phyloP scores from a whole-genome alignment of 2,113 vertebrate species.

The Calyptomena viridis region DNA sequence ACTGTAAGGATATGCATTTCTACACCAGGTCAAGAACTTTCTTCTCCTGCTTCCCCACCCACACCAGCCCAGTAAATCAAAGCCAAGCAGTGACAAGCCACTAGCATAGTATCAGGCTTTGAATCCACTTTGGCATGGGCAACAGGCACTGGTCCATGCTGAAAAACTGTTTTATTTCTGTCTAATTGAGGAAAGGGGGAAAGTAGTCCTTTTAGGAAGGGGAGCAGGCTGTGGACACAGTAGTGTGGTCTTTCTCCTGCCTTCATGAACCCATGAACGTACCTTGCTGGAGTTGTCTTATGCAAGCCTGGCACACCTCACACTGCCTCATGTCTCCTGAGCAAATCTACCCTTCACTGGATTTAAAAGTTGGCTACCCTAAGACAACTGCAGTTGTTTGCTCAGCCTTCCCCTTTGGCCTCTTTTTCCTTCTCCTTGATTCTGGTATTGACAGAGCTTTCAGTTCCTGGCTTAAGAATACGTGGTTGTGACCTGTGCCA shows the following conservation, averaged over 20 bases:
- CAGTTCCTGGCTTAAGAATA: neutral
- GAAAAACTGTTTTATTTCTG: neutral
- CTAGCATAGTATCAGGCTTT: neutral
- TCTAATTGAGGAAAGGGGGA: neutral
- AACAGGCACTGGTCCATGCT: neutral
- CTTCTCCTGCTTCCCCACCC: neutral
- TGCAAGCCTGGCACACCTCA: neutral
- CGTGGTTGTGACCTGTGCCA: neutral
- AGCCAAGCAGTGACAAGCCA: neutral
- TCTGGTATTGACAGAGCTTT: neutral
- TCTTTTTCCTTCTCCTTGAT: neutral
- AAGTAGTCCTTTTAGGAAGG: neutral
- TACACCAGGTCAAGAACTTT: neutral
- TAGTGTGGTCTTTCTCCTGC: neutral
- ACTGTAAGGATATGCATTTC: neutral
- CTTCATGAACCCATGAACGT: rapidly evolving
- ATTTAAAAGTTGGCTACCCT: neutral
- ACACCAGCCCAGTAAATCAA: neutral
- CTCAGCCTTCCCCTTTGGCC: neutral
- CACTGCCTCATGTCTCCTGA: rapidly evolving
- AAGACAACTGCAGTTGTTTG: neutral
- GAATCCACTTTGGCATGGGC: neutral
- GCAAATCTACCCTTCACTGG: neutral
- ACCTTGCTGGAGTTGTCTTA: neutral
- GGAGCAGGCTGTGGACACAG: neutral